These are phyloP conservation scores for Drymodes brunneopygia DNA, from an alignment of 2,113 vertebrate species.

Conservation along the genomic window DNA sequence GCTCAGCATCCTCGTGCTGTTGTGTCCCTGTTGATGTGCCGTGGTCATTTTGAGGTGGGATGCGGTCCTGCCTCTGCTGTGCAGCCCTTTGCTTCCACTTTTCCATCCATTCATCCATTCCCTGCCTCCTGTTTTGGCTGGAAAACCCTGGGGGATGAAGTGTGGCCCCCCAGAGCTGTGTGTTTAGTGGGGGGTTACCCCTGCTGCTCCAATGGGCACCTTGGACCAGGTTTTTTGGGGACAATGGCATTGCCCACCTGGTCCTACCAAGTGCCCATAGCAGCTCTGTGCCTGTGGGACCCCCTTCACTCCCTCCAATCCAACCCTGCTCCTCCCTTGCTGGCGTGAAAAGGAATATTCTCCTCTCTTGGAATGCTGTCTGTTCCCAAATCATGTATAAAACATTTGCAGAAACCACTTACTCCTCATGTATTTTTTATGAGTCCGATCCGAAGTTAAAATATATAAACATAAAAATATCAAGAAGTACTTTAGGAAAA, in stretches of 20 bases:
- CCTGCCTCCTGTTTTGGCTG: background rate
- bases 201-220: accelerated
- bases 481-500: slow-evolving; percentile 67
- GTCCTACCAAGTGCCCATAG: background rate
- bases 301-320: background rate
- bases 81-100: background rate
- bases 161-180: accelerated
- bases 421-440: slow-evolving; percentile 79
- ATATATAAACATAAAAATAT: slow-evolving; percentile 81
- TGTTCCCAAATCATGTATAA: slow-evolving; percentile 76
- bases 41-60: accelerated
- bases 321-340: background rate
- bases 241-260: background rate
- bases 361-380: slow-evolving; percentile 6
- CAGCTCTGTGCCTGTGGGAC: accelerated
- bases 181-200: too few species aligned
- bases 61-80: background rate
- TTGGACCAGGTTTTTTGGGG: background rate
- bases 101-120: too few species aligned
- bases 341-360: background rate
- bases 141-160: background rate
- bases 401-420: slow-evolving; percentile 76
- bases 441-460: slow-evolving; percentile 71
- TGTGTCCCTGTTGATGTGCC: background rate
- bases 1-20: background rate